These are phyloP conservation scores for Epirrhoe alternata DNA, from an alignment of 2,888 invertebrate species.

Conservation along the genomic window DNA sequence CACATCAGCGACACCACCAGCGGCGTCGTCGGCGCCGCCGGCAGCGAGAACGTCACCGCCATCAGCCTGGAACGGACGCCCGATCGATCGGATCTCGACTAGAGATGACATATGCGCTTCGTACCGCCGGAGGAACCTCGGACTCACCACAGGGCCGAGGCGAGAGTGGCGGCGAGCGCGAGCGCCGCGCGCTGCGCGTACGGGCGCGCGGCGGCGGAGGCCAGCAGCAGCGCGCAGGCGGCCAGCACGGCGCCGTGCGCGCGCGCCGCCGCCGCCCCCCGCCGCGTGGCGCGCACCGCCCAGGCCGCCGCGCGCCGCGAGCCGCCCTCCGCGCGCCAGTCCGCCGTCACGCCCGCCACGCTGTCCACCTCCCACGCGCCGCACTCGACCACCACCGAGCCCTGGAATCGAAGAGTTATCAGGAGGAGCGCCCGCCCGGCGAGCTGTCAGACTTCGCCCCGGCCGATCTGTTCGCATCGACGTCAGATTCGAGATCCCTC, in stretches of 20 bases:
- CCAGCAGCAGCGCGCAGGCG: slow-evolving; percentile 55
- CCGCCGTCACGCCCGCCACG: slow-evolving; percentile 42
- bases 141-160: slow-evolving; percentile 63
- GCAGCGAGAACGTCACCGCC: slow-evolving; percentile 59
- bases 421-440: background rate
- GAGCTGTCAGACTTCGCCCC: background rate
- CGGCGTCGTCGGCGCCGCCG: slow-evolving; percentile 45
- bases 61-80: slow-evolving; percentile 57
- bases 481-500: background rate
- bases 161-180: slow-evolving; percentile 66
- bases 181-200: slow-evolving; percentile 60
- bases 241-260: slow-evolving; percentile 55
- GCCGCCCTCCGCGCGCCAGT: slow-evolving; percentile 44
- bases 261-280: slow-evolving; percentile 61
- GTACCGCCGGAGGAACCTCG: background rate
- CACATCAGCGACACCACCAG: slow-evolving; percentile 8
- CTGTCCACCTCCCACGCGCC: slow-evolving; percentile 67
- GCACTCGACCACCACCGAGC: slow-evolving; percentile 60
- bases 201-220: slow-evolving; percentile 58
- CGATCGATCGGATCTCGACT: background rate
- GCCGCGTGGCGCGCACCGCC: slow-evolving; percentile 56
- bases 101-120: background rate
- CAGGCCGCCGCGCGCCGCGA: slow-evolving; percentile 50
- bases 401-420: slow-evolving; percentile 41
- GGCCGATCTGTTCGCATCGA: background rate